Base-by-base conservation (phyloP, 2,797 vertebrate species). In the Eulemur coronatus region DNA sequence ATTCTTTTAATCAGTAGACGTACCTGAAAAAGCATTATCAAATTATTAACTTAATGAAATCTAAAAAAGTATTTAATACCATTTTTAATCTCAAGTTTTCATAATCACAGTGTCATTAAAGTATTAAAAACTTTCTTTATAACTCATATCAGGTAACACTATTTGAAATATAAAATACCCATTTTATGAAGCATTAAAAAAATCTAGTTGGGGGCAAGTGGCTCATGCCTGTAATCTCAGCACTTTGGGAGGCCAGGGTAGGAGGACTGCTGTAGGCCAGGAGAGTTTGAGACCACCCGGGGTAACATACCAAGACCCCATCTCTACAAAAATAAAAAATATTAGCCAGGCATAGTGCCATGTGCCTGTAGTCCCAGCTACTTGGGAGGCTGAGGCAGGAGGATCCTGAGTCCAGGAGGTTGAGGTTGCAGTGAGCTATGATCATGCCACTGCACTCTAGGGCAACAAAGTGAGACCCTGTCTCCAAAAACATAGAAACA, bases 51-150 rank as follows among this genome's bases (percentile, higher is more conserved):
- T 86, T 96, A 96, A 91, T 96, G 9, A 81, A 85, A 84, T 43
- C 95, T 96, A 93, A 89, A 17, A 61, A 96, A 98, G 82, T 96
- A 95, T 78, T 98, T 96, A 96, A 94, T 61, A 80, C 4, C 17
- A 90, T 50, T 96, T 95, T 90, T 46, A 86, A 61, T 93, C 73
- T 96, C 22, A 73, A 28, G 12, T 63, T 65, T 84, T 61, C 93
- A 43, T 87, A 91, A 95, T 28, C 3, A 61, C 17, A 70, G 76
- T 41, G 30, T 63, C 28, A 94, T 95, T 94, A 96, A 80, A 93
- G 55, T 38, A 89, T 89, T 90, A 84, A 93, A 85, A 89, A 50
- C 48, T 90, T 94, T 73, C 55, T 87, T 89, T 89, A 8, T 65
- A 95, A 89, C 43, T 94, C 26, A 1, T 61, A 84, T 85, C 46